A percentile compares a stretch with the other conserved stretches of the same genome.
Evolutionary conservation across 2,888 invertebrate species (phyloP).

Genomic region (Hypsopygia costalis): DNA sequence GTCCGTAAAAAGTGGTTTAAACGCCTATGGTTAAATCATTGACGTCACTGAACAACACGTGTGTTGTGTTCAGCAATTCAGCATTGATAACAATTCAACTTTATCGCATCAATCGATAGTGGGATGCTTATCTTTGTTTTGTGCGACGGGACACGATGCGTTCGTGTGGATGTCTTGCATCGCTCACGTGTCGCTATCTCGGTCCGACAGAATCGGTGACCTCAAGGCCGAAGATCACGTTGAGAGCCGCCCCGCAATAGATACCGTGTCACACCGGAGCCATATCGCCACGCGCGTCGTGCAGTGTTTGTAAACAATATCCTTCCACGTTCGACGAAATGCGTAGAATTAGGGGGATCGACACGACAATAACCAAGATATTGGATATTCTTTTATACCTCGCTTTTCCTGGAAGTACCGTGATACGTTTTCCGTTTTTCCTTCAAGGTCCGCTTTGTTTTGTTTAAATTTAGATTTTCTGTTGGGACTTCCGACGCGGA

Average conservation of each 20-base stretch:
- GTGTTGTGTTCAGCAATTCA: too few relatives aligned
- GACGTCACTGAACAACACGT: not conserved
- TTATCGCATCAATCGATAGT: constrained; percentile 29
- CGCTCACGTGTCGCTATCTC: constrained; percentile 41
- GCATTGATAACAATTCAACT: not conserved
- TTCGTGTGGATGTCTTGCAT: constrained; percentile 31
- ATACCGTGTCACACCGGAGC: constrained; percentile 8
- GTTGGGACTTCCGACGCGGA: not conserved
- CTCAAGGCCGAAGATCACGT: constrained; percentile 43
- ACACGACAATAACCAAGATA: not conserved
- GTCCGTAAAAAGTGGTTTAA: not conserved
- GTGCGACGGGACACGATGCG: constrained; percentile 30
- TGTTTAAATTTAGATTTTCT: constrained; percentile 6
- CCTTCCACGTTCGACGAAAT: not conserved
- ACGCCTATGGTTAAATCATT: not conserved
- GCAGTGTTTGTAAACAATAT: constrained; percentile 2
- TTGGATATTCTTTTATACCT: not conserved
- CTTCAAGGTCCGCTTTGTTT: constrained; percentile 8
- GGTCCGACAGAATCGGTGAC: constrained; percentile 37
- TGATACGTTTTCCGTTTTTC: constrained; percentile 7
- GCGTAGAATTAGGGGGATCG: not conserved
- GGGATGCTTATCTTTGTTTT: constrained; percentile 30
- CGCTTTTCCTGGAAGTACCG: constrained; percentile 3
- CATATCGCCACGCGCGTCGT: not conserved
- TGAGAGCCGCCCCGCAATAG: constrained; percentile 27